Evolutionary conservation across 2,797 vertebrate genomes (phyloP).

Genomic region (Myotis vivesi): DNA sequence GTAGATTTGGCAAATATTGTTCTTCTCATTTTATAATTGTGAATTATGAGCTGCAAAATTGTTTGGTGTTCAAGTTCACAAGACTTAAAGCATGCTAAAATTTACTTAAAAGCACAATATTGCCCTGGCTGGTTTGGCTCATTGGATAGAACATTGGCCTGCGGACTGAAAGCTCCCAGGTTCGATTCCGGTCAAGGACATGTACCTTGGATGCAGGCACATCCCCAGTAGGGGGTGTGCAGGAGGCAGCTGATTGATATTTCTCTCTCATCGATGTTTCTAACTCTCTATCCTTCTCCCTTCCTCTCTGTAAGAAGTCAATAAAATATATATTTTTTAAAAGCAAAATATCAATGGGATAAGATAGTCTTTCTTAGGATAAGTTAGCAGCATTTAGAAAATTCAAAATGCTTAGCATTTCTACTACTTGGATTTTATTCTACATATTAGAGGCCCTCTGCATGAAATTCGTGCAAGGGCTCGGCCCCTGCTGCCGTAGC

Average conservation of each 20-base stretch:
- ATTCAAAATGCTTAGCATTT: slow-evolving; percentile 5
- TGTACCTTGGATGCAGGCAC: too few species aligned
- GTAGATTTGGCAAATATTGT: not conserved
- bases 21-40: not conserved
- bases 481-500: too few species aligned
- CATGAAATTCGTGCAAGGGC: too few species aligned
- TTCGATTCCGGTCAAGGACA: too few species aligned
- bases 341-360: not conserved
- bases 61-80: not conserved
- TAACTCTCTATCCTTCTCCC: too few species aligned
- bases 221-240: too few species aligned
- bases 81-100: not conserved
- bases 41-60: not conserved
- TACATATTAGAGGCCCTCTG: not conserved
- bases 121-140: too few species aligned
- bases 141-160: too few species aligned
- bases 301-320: too few species aligned
- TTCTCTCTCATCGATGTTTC: too few species aligned
- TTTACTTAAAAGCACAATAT: not conserved
- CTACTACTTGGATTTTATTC: not conserved
- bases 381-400: not conserved
- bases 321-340: not conserved
- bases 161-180: too few species aligned
- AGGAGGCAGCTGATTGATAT: too few species aligned
- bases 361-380: not conserved